Evolutionary conservation across 2,113 vertebrate species (phyloP), one percentile per base, ranked within the genome.

Genomic region (Tetrao urogallus): DNA sequence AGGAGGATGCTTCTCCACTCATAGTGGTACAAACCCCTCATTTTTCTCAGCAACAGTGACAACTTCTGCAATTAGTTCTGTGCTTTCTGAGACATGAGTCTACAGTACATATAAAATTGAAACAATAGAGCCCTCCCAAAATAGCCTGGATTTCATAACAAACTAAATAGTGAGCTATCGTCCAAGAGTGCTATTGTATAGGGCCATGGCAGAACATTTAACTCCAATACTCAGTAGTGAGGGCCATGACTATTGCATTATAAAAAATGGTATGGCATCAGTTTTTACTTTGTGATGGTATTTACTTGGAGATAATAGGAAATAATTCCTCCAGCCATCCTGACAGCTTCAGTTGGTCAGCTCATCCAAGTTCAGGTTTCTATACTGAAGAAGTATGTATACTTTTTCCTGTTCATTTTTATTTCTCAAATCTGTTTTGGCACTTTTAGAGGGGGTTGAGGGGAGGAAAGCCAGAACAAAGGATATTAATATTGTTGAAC

Each of bases 71-170:
- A 76, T 16, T 34, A 67, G 82, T 86, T 89, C 78, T 6, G 7
- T 16, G 48, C 66, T 93, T 52, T 34, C 77, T 1, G 8, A 82
- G 89, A 71, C 82, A 9, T 78, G 27, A 96, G 84, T 45, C 80
- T 88, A 86, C 76, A 94, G 88, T 86, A 50, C 94, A 94, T 63
- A 69, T 67, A 90, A 92, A 81, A 27, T 40, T 40, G 91, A 61
- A 97, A 97, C 93, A 97, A 95, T 92, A 2, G 91, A 61, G 88
- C 82, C 90, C 86, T 97, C 96, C 95, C 95, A 87, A 96, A 96
- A 96, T 95, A 96, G 96, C 64, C 94, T 89, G 92, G 63, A 11
- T 96, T 95, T 96, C 93, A 92, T 96, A 93, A 95, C 92, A 73
- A 66, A 70, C 88, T 70, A 38, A 95, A 60, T 61, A 21, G 90